Conservation (phyloP, 2,888 invertebrate species). For the Tridacna crocea region DNA sequence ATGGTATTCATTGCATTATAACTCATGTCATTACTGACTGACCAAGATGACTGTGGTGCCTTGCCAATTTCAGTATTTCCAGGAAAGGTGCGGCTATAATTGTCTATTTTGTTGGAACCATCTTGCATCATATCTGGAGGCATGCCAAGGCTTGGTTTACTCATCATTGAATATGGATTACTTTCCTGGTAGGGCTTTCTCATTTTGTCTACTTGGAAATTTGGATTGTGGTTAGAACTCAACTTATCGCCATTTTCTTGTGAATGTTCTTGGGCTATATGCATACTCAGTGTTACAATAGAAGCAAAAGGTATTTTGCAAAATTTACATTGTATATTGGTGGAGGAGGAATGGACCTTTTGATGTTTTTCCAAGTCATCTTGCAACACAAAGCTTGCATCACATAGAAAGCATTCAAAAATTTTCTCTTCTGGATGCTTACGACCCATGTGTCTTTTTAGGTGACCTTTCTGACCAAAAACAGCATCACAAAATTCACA, state of each 20-base stretch:
- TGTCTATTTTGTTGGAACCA: not conserved
- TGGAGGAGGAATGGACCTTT: slow-evolving; percentile 11
- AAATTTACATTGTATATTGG: slow-evolving; percentile 15
- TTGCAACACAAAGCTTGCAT: slow-evolving; percentile 16
- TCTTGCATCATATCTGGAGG: slow-evolving; percentile 1
- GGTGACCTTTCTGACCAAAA: slow-evolving; percentile 23
- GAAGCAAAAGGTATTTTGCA: slow-evolving; percentile 18
- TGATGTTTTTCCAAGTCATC: slow-evolving; percentile 18
- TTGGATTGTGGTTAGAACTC: not conserved
- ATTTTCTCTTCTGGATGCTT: slow-evolving; percentile 12
- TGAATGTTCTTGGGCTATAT: slow-evolving; percentile 21
- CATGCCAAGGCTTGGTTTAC: not conserved
- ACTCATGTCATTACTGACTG: not conserved
- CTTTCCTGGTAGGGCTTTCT: not conserved
- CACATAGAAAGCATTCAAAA: slow-evolving; percentile 19
- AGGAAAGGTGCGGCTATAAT: not conserved
- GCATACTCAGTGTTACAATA: slow-evolving; percentile 18
- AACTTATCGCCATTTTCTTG: not conserved
- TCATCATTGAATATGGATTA: not conserved
- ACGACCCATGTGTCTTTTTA: slow-evolving; percentile 13
- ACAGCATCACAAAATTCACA: slow-evolving; percentile 21
- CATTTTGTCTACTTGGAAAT: not conserved
- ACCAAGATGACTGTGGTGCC: not conserved
- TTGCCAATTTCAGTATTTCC: not conserved
- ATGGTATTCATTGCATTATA: not conserved